These are phyloP conservation scores for Drosophila helvetica DNA, from an alignment of 2,888 invertebrate species.

Conservation along the genomic window DNA sequence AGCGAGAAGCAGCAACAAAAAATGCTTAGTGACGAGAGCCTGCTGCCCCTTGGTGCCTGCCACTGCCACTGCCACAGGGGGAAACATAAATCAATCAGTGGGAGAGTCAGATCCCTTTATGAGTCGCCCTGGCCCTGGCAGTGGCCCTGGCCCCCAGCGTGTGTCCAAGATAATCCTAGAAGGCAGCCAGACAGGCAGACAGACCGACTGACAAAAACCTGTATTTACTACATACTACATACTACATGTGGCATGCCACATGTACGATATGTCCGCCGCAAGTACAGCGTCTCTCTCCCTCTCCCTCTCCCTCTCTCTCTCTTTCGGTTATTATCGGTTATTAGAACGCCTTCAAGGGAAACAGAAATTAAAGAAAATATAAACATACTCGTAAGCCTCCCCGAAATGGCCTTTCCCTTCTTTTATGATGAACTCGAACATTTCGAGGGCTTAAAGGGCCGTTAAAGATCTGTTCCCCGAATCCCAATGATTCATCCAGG, in stretches of 20 bases:
- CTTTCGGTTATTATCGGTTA: background rate
- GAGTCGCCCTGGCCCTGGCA: constrained; percentile 15
- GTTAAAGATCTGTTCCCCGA: background rate
- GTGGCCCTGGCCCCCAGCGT: constrained; percentile 22
- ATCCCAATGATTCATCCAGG: background rate
- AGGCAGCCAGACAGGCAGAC: background rate
- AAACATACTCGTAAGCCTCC: background rate
- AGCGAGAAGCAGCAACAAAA: constrained; percentile 10
- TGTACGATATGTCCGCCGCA: background rate
- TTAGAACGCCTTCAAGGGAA: background rate
- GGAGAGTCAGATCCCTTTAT: constrained; percentile 56
- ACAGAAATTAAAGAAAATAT: background rate
- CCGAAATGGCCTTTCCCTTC: background rate
- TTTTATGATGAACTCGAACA: background rate
- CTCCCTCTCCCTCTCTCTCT: background rate
- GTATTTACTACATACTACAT: background rate
- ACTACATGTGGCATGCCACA: background rate
- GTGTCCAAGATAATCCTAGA: constrained; percentile 45
- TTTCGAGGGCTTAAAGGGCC: background rate
- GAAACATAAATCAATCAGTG: constrained; percentile 78
- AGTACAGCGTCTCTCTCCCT: background rate
- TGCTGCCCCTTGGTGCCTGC: no score
- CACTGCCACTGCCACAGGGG: constrained; percentile 5
- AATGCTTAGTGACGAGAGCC: background rate
- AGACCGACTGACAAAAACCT: constrained; percentile 21